Evolutionary conservation across 2,797 vertebrate genomes (phyloP), one percentile per base, ranked within the genome.

Genomic region (Ceryle rudis): DNA sequence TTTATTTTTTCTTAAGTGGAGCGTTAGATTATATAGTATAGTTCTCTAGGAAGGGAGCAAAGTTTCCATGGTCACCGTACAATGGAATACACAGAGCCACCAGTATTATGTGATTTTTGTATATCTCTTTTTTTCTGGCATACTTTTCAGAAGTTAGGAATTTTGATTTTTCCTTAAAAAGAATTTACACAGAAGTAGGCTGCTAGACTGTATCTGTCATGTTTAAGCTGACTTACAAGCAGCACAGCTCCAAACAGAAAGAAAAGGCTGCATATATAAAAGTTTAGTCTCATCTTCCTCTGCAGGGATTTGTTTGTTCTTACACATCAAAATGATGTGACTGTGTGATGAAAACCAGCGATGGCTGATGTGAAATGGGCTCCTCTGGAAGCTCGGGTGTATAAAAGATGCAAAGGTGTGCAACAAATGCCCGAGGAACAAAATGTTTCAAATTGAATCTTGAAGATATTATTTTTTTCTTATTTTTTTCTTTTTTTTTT

Each of bases 221-320:
- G 47, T 60, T 39, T 66, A n/a, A 60, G 66, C 71, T 74, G 66
- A 83, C 28, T 95, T 85, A 62, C 61, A 89, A 20, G 15, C 71
- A 58, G 70, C 87, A 42, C 2, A 90, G 83, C 77, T 90, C 67
- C 69, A 49, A 91, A 84, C 72, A 73, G 81, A 58, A 74, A 72
- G 74, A 90, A 41, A n/a, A 65, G 73, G 85, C 81, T 19, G 10
- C 90, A 64, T 80, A 35, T 73, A 49, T 87, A 81, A 93, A 88
- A 10, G 13, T 82, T 94, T 69, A 77, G 83, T 93, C 94, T 97
- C 25, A 16, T 88, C 81, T 95, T 47, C 49, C 39, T 64, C 0
- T 82, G 19, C 21, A 67, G 87, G 86, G 93, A 80, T 97, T 92
- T 95, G 51, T 91, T 90, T 93, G 75, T 73, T 91, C 19, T 28